Percentiles rank a stretch among this genome's conserved stretches.
Evolutionary conservation across 2,113 vertebrate genomes (phyloP).

Genomic region (Arvicanthis niloticus): DNA sequence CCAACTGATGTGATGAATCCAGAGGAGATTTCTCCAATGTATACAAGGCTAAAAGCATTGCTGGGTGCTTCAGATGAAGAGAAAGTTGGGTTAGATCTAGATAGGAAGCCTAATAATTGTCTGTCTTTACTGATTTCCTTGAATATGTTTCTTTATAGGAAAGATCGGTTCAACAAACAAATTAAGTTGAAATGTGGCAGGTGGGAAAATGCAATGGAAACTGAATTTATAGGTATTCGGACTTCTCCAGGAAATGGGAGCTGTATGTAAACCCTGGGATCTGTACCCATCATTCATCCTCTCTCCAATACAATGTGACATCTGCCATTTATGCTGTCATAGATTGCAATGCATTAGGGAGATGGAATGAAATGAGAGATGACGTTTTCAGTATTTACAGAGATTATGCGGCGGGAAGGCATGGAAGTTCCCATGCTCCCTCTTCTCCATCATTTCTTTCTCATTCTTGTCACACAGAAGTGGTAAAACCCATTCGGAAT

Average conservation of each 20-base stretch:
- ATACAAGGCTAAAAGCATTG: neutral
- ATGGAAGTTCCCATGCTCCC: neutral
- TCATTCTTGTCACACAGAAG: neutral
- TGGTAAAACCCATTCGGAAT: neutral
- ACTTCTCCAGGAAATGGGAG: neutral
- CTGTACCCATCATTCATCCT: neutral
- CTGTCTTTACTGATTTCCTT: slow-evolving; percentile 32
- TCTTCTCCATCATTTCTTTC: neutral
- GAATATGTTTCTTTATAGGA: neutral
- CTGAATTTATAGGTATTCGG: neutral
- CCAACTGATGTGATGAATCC: neutral
- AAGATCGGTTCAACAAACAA: neutral
- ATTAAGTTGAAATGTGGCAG: slow-evolving; percentile 14
- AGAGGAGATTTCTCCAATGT: neutral
- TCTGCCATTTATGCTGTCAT: slow-evolving; percentile 19
- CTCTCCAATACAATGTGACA: neutral
- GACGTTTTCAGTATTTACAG: neutral
- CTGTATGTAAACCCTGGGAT: neutral
- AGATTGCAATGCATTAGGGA: neutral
- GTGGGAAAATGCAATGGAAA: neutral
- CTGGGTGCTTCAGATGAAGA: neutral
- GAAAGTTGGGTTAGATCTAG: neutral
- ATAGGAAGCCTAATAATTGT: neutral
- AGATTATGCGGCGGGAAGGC: neutral
- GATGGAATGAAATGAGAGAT: neutral